Evolutionary conservation across 1,140 invertebrate species (phyloP).

Genomic region (Dinoponera quadriceps): DNA sequence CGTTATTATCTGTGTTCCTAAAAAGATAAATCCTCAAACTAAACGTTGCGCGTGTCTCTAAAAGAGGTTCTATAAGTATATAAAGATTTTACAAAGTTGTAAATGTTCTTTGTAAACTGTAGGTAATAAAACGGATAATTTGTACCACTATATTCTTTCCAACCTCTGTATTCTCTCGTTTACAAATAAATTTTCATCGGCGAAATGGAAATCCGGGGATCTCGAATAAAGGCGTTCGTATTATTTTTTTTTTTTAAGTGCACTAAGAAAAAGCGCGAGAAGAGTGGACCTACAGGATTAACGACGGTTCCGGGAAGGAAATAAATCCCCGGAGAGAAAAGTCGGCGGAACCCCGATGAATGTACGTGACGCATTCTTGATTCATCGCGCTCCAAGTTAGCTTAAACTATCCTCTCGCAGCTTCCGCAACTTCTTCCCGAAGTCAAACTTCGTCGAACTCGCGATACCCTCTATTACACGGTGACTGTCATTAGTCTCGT

Average conservation of each 20-base stretch:
- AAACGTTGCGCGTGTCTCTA: too few relatives aligned
- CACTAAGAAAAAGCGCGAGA: constrained; percentile 6
- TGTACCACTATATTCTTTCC: not conserved
- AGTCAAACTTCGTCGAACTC: constrained; percentile 61
- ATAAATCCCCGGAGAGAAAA: constrained; percentile 55
- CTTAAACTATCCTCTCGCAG: constrained; percentile 51
- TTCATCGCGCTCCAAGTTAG: constrained; percentile 67
- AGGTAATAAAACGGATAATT: not conserved
- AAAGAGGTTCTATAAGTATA: too few relatives aligned
- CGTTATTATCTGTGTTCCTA: too few relatives aligned
- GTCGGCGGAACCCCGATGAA: constrained; percentile 60
- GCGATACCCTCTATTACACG: constrained; percentile 62
- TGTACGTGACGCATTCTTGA: constrained; percentile 69
- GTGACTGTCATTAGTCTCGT: constrained; percentile 66
- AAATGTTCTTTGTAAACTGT: not conserved
- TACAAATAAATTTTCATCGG: constrained; percentile 12
- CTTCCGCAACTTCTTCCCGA: constrained; percentile 59
- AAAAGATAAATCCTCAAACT: too few relatives aligned
- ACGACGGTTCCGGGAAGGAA: constrained; percentile 49
- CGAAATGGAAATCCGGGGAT: constrained; percentile 27
- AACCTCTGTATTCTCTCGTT: not conserved
- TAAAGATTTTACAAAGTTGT: not conserved
- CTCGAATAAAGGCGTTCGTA: constrained; percentile 26
- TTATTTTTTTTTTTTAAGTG: not conserved
- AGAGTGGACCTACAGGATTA: constrained; percentile 51